These are phyloP conservation scores for Lytechinus pictus DNA, from an alignment of 35 echinoderm and acorn worm genomes.

Conservation along the genomic window DNA sequence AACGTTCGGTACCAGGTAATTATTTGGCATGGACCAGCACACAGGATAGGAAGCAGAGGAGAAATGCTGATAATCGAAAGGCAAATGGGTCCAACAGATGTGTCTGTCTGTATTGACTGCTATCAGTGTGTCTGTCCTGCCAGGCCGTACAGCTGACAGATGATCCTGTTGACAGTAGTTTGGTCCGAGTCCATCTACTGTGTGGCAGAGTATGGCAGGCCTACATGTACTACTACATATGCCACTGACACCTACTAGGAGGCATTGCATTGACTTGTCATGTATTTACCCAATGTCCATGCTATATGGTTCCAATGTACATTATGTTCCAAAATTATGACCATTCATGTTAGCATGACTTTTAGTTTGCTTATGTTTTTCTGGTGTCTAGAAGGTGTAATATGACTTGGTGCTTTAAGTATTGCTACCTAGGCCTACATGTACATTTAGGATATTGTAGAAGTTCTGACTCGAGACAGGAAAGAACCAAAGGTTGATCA, in stretches of 20 bases:
- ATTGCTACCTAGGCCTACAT: too few species aligned
- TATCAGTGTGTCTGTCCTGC: not conserved
- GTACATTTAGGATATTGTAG: too few species aligned
- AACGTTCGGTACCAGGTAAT: not conserved
- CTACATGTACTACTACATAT: too few species aligned
- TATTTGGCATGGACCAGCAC: conserved; percentile 9
- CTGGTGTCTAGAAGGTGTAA: too few species aligned
- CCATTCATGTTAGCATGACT: too few species aligned
- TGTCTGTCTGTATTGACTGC: not conserved
- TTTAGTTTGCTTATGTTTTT: too few species aligned
- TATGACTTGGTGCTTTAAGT: too few species aligned
- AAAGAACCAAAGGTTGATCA: too few species aligned
- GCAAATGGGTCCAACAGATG: not conserved
- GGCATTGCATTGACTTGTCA: not conserved
- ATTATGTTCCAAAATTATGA: too few species aligned
- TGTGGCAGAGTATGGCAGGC: not conserved
- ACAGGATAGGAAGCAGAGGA: not conserved
- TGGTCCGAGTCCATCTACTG: not conserved
- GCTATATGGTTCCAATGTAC: too few species aligned
- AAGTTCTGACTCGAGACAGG: too few species aligned
- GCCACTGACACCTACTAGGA: not conserved
- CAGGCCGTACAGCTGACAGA: not conserved
- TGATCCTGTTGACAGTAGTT: not conserved
- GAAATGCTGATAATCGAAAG: not conserved
- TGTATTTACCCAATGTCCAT: not conserved